phyloP scores from a whole-genome alignment of 2,113 vertebrate genomes.

The Gopherus flavomarginatus region DNA sequence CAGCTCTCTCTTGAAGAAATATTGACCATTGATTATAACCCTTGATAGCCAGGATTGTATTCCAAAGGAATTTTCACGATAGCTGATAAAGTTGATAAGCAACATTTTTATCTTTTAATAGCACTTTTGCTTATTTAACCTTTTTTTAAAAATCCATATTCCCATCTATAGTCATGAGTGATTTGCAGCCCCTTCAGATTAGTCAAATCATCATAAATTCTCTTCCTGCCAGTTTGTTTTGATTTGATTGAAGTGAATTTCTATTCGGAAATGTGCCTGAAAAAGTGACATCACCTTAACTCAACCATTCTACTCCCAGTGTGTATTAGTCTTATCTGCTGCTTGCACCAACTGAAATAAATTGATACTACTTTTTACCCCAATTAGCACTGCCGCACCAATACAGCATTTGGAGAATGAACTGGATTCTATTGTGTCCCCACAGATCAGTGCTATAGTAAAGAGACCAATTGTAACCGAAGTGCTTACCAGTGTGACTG shows the following conservation, averaged over 20 bases:
- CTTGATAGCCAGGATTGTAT: neutral
- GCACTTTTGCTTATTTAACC: neutral
- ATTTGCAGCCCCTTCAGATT: neutral
- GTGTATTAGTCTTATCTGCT: no score
- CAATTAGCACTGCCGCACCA: no score
- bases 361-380: no score
- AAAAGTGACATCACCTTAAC: no score
- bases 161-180: accelerated
- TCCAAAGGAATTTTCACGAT: neutral
- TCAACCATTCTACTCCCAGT: no score
- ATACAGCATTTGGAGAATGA: accelerated
- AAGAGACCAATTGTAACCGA: accelerated
- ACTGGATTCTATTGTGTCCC: accelerated
- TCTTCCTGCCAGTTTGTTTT: no score
- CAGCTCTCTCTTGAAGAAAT: neutral
- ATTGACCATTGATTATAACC: neutral
- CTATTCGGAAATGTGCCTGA: accelerated
- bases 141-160: neutral
- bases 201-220: neutral
- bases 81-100: neutral
- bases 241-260: neutral
- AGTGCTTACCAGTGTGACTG: neutral
- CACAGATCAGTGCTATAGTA: neutral
- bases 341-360: no score
- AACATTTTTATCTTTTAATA: no score